Base-by-base conservation (phyloP, 2,797 vertebrate species). In the Falco biarmicus region DNA sequence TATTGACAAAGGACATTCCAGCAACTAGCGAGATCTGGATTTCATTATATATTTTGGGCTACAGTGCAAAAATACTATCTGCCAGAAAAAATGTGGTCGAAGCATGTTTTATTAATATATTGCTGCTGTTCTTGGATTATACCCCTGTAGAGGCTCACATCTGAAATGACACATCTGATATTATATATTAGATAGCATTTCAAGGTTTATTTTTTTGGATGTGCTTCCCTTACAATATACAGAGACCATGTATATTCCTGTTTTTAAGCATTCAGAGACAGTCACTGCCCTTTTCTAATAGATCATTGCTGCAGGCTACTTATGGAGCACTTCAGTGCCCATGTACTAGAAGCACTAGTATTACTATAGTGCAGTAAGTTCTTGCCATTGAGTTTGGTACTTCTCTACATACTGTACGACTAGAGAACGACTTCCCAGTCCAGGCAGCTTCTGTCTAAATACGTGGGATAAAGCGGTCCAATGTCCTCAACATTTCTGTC, bases 101-200 rank as follows among this genome's bases (percentile, higher is more conserved):
- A 86, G 84, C 88, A 87, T 61, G 87, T 89, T 95, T 96, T 92
- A 95, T 96, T 90, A 96, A 96, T 97, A 96, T 95, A 95, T 89
- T 74, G 86, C 94, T 95, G 94, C 84, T 96, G 92, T 90, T 96
- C 95, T 94, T 97, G 94, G 90, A 97, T 96, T 95, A 91, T 84
- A 57, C 79, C 24, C 45, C 54, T 94, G 63, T 50, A 85, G 86
- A 84, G 47, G 45, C 47, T 93, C 69, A 88, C 83, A 87, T 92
- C 69, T 96, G 75, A 94, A 95, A 87, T 71, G 34, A 68, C 56
- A 84, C 56, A 65, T 93, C 51, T 79, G 68, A 90, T 85, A 92
- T 48, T 84, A 47, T 68, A 80, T 29, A 32, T 63, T 83, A 84
- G 88, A 89, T 76, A 75, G 60, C 54, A 68, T 93, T 93, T 92